Evolutionary conservation across 2,797 vertebrate species (phyloP).

Genomic region (Chaunax sp.): DNA sequence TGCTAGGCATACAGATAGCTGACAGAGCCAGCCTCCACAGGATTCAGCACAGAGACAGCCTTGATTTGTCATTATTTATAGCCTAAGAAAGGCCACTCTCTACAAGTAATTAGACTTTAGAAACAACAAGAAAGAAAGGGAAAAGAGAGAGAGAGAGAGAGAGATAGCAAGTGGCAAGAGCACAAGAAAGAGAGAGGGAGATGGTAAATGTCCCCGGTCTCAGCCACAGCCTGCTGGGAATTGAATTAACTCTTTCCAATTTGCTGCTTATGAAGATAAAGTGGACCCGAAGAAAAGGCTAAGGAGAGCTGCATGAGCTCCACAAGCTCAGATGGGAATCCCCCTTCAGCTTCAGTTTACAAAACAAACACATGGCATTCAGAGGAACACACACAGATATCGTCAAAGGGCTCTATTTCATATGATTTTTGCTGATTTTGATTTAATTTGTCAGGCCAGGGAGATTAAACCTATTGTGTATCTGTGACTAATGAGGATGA

Average conservation of each 20-base stretch:
- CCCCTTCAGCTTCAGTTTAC: constrained; percentile 28
- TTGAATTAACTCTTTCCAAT: constrained; percentile 78
- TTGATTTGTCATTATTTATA: constrained; percentile 79
- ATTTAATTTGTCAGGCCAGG: constrained; percentile 48
- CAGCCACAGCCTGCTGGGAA: constrained; percentile 61
- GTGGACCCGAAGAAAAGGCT: constrained; percentile 58
- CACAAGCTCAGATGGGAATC: constrained; percentile 35
- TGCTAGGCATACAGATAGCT: constrained; percentile 4
- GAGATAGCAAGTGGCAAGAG: constrained; percentile 24
- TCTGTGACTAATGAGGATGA: constrained; percentile 55
- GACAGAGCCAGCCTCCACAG: constrained; percentile 10
- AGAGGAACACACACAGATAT: not conserved
- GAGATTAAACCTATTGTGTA: constrained; percentile 28
- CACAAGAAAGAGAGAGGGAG: constrained; percentile 11
- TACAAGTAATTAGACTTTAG: constrained; percentile 77
- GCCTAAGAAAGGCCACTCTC: constrained; percentile 65
- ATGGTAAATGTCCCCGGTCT: constrained; percentile 60
- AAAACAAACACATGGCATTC: constrained; percentile 6
- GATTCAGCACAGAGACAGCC: constrained; percentile 48
- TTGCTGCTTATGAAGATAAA: constrained; percentile 78
- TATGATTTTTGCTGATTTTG: constrained; percentile 38
- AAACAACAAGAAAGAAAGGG: constrained; percentile 59
- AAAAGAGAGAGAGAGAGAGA: constrained; percentile 15
- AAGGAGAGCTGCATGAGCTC: constrained; percentile 38
- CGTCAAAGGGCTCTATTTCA: constrained; percentile 20